Percentiles rank a stretch among this genome's conserved stretches.
These are phyloP conservation scores for Ophion ventricosus DNA, from an alignment of 2,888 invertebrate species.

Conservation along the genomic window DNA sequence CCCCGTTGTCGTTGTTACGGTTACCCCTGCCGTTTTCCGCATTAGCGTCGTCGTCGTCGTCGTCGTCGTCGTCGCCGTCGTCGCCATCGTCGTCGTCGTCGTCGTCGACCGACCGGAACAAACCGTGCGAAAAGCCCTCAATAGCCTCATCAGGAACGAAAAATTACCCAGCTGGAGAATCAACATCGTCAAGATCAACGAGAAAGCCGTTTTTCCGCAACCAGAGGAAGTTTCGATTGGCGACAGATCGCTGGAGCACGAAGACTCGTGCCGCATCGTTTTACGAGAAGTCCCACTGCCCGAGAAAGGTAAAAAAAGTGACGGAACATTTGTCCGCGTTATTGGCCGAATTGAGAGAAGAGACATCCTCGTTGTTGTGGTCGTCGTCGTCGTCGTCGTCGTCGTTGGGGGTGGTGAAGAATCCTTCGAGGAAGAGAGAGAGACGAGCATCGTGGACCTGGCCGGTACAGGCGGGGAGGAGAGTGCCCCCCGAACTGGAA, in stretches of 20 bases:
- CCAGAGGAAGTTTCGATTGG: not conserved
- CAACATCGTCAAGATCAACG: conserved; percentile 3
- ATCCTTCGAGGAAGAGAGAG: conserved; percentile 3
- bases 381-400: not conserved
- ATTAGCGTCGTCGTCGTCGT: conserved; percentile 6
- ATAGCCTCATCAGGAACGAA: not conserved
- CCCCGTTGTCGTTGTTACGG: conserved; percentile 50
- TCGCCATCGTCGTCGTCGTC: conserved; percentile 32
- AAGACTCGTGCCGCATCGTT: not conserved
- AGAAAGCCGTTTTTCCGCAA: not conserved
- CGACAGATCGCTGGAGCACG: not conserved
- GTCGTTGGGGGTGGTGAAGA: not conserved
- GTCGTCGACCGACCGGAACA: conserved; percentile 13
- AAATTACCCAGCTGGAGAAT: not conserved
- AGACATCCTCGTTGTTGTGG: not conserved
- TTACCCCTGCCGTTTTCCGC: conserved; percentile 49
- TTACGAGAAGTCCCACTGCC: not conserved
- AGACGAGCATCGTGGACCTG: conserved; percentile 8
- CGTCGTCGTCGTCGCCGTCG: conserved; percentile 71
- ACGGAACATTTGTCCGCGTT: not conserved
- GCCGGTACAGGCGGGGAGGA: conserved; percentile 1
- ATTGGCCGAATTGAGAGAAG: not conserved
- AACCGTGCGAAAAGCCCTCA: not conserved
- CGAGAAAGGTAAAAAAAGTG: not conserved
- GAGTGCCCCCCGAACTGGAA: conserved; percentile 50